Base-by-base conservation (phyloP, 2,113 vertebrate genomes). In the Anolis carolinensis region DNA sequence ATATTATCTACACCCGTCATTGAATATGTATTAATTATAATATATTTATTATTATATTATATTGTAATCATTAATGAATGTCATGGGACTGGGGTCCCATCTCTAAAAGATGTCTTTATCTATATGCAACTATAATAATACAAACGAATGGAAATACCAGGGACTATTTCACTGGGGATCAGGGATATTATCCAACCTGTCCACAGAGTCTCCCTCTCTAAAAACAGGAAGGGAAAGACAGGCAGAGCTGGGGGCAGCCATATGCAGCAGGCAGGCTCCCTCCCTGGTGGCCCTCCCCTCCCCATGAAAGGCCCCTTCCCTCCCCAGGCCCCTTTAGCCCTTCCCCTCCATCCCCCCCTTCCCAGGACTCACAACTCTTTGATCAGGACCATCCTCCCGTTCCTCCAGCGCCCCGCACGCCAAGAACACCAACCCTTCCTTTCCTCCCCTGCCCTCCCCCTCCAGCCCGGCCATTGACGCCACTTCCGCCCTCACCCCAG, bases 301-400 rank as follows among this genome's bases (percentile, higher is more conserved):
- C 25, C n/a, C 25, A 8, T 72, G 70, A 44, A 30, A 21, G 80
- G 78, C 77, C 68, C 55, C 68, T 50, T 68, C 59, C 67, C 8
- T 59, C 25, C 7, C 55, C 44, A 10, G 36, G 71, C 6, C 72
- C 20, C 67, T 1, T 23, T 14, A 13, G 27, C 11, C 23, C 13
- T 13, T 70, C 4, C 9, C 75, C 5, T 13, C 23, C n/a, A 34
- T 9, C 10, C 48, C 5, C 30, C 79, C 75, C 59, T n/a, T 8
- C 70, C 77, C 67, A 14, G 30, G 16, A 92, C 91, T 92, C 82
- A 92, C 90, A 83, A 92, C 77, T 92, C 92, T 70, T 92, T 92
- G 72, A 92, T 92, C 44, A 92, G 87, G 62, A 91, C 90, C 92
- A 93, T 93, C 85, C 82, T 90, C 77, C 72, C 77, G 63, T 36